Base-by-base conservation (phyloP, 37 sponge, comb jelly and placozoan species). In the Corticium candelabrum region DNA sequence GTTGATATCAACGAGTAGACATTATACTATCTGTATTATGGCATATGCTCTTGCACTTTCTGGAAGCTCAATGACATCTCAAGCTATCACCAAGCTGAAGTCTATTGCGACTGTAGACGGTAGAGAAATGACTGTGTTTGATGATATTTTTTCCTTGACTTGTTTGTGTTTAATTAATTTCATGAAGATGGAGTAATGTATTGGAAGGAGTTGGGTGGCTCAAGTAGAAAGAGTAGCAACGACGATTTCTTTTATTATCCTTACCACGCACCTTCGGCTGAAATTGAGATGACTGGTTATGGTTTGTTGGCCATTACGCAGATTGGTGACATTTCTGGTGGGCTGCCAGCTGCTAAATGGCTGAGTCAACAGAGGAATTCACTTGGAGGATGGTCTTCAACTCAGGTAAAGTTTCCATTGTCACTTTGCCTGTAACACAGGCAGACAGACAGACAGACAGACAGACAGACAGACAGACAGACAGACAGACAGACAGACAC, bases 381-480 rank as follows among this genome's bases (percentile, higher is more conserved):
- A 29, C 27, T 36, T 15, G 77, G 77, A 29, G 77, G 77, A 39
- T 76, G 11, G 30, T 5, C 41, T 7, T 76, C 77, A 5, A 76
- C 77, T 36, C 77, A 76, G 77, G 77, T 27, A 72, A 29, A 27
- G 29, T 72, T 21, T 72, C n/a, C n/a, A n/a, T n/a, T n/a, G n/a
- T n/a, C n/a, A n/a, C n/a, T n/a, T n/a, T n/a, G n/a, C n/a, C n/a
- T n/a, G n/a, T n/a, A n/a, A n/a, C n/a, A n/a, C n/a, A n/a, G n/a
- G n/a, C n/a, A n/a, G n/a, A n/a, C n/a, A n/a, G n/a, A n/a, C n/a
- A n/a, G n/a, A n/a, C n/a, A 56, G n/a, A n/a, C n/a, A n/a, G n/a
- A n/a, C n/a, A n/a, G n/a, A n/a, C n/a, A n/a, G n/a, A n/a, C n/a
- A n/a, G n/a, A n/a, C n/a, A n/a, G n/a, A n/a, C n/a, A n/a, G n/a